Percentiles rank a stretch among this genome's conserved stretches.
These are phyloP conservation scores for Papilio helenus DNA, from an alignment of 1,140 invertebrate genomes.

Conservation along the genomic window DNA sequence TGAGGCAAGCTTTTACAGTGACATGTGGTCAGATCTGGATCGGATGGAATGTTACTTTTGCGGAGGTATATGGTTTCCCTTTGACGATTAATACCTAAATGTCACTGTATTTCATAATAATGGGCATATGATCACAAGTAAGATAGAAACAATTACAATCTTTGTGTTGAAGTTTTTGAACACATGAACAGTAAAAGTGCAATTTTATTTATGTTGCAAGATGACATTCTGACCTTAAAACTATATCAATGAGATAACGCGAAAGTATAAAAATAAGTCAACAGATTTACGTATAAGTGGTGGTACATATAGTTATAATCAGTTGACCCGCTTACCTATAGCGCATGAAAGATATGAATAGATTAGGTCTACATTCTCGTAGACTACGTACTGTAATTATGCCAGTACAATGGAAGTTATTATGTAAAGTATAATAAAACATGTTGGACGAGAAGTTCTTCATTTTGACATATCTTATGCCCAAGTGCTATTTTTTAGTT, in stretches of 20 bases:
- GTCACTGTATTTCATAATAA: too few relatives aligned
- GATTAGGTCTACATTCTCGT: not conserved
- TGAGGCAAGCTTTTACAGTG: not conserved
- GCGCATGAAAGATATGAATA: conserved; percentile 12
- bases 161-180: not conserved
- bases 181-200: not conserved
- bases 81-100: too few relatives aligned
- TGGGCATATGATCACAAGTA: too few relatives aligned
- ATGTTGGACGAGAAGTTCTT: not conserved
- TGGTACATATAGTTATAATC: not conserved
- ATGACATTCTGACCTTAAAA: not conserved
- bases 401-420: conserved; percentile 10
- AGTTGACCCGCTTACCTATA: conserved; percentile 9
- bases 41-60: too few relatives aligned
- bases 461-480: not conserved
- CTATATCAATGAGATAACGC: not conserved
- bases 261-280: not conserved
- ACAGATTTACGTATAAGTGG: not conserved
- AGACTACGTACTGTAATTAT: conserved; percentile 2
- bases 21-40: not conserved
- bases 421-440: not conserved
- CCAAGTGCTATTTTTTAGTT: not conserved
- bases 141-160: too few relatives aligned
- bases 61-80: too few relatives aligned
- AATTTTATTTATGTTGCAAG: not conserved